A percentile compares a stretch with the other conserved stretches of the same genome.
Conservation (phyloP, 2,888 invertebrate genomes). For the Cenopis cana region DNA sequence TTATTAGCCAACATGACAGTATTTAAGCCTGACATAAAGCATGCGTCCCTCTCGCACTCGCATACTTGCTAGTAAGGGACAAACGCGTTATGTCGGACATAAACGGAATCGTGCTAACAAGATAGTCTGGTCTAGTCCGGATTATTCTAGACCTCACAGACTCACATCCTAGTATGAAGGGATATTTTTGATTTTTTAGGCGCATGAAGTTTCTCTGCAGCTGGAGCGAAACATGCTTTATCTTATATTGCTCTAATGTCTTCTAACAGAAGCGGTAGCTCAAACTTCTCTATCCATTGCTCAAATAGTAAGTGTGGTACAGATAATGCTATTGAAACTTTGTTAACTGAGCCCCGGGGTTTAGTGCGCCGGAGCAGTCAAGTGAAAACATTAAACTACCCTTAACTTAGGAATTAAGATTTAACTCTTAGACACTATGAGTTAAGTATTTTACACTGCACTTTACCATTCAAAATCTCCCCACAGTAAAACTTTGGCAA, state of each 20-base stretch:
- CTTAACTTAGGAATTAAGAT: not conserved
- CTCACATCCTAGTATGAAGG: not conserved
- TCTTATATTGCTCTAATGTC: no score
- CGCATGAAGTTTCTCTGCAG: no score
- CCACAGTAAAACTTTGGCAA: conserved; percentile 25
- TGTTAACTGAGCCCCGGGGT: no score
- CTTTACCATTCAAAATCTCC: not conserved
- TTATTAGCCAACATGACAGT: not conserved
- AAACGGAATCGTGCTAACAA: not conserved
- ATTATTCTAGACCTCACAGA: not conserved
- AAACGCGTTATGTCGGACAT: not conserved
- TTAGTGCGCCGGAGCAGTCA: not conserved
- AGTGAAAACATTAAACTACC: not conserved
- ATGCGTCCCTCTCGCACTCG: not conserved
- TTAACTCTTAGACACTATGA: conserved; percentile 4
- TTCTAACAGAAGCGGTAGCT: no score
- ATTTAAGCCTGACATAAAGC: not conserved
- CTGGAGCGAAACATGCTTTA: no score
- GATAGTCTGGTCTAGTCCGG: not conserved
- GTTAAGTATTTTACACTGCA: conserved; percentile 23
- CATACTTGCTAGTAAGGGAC: not conserved
- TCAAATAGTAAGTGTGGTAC: no score
- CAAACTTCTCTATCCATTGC: no score
- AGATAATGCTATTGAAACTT: no score
- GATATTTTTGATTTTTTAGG: not conserved